A percentile compares a stretch with the other conserved stretches of the same genome.
phyloP scores from a whole-genome alignment of 2,888 invertebrate species.

The Lutraria lutraria region DNA sequence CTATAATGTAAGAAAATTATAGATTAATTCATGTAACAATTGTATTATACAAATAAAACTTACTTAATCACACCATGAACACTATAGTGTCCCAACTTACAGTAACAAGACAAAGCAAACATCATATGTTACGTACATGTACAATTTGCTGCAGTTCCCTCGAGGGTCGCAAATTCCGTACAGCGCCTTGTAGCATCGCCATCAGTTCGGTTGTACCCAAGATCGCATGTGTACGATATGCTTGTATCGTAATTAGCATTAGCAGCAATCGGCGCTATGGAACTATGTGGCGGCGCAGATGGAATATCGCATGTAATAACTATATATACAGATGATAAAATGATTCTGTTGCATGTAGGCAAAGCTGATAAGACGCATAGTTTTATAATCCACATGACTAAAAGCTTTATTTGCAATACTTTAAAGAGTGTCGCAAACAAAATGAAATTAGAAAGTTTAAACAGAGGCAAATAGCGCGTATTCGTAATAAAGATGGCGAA shows the following conservation, averaged over 20 bases:
- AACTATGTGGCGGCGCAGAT: slow-evolving; percentile 32
- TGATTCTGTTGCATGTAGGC: not conserved
- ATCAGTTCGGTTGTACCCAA: slow-evolving; percentile 63
- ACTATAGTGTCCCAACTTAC: too few relatives aligned
- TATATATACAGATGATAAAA: slow-evolving; percentile 21
- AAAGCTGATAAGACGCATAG: not conserved
- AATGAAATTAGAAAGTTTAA: too few relatives aligned
- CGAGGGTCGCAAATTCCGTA: slow-evolving; percentile 43
- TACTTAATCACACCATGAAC: too few relatives aligned
- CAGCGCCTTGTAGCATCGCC: slow-evolving; percentile 57
- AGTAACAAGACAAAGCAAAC: not conserved
- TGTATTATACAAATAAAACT: too few relatives aligned
- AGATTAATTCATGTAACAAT: too few relatives aligned
- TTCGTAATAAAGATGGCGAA: too few relatives aligned
- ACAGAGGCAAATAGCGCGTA: too few relatives aligned
- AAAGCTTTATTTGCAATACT: too few relatives aligned
- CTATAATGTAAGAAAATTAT: too few relatives aligned
- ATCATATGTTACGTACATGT: slow-evolving; percentile 53
- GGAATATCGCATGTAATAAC: slow-evolving; percentile 57
- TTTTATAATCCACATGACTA: not conserved
- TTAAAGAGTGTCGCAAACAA: too few relatives aligned
- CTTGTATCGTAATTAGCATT: slow-evolving; percentile 47
- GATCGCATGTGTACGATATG: slow-evolving; percentile 58
- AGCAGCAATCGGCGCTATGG: slow-evolving; percentile 37
- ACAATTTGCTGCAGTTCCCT: slow-evolving; percentile 52